Conservation (phyloP, 2,888 invertebrate species). For the Lydus trimaculatus region DNA sequence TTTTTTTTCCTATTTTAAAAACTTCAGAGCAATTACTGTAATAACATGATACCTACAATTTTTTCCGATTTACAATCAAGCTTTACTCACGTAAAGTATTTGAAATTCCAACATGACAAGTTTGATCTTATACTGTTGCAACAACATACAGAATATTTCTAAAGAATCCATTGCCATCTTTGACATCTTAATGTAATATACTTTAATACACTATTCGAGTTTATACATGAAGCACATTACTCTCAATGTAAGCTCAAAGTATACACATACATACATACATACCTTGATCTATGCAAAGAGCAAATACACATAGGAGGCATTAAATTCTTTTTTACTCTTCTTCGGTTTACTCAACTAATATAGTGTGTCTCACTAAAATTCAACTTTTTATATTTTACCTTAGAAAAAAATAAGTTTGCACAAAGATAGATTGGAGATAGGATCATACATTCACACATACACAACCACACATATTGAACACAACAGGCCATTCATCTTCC, state of each 20-base stretch:
- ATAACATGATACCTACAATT: not conserved
- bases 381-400: not conserved
- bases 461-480: slow-evolving; percentile 3
- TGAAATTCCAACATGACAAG: not conserved
- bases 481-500: slow-evolving; percentile 5
- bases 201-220: not conserved
- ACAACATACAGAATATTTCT: not conserved
- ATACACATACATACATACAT: not conserved
- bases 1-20: not conserved
- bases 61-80: not conserved
- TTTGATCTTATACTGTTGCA: not conserved
- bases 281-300: not conserved
- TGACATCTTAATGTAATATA: not conserved
- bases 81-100: not conserved
- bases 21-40: not conserved
- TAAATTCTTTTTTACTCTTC: not conserved
- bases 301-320: not conserved
- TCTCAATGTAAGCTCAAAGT: not conserved
- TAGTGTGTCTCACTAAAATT: not conserved
- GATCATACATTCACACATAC: not conserved
- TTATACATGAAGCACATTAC: not conserved
- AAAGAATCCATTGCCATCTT: not conserved
- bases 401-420: not conserved
- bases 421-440: not conserved
- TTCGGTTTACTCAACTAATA: not conserved